These are phyloP conservation scores for Callyntrura sp. DNA, from an alignment of 2,888 invertebrate genomes.

Conservation along the genomic window DNA sequence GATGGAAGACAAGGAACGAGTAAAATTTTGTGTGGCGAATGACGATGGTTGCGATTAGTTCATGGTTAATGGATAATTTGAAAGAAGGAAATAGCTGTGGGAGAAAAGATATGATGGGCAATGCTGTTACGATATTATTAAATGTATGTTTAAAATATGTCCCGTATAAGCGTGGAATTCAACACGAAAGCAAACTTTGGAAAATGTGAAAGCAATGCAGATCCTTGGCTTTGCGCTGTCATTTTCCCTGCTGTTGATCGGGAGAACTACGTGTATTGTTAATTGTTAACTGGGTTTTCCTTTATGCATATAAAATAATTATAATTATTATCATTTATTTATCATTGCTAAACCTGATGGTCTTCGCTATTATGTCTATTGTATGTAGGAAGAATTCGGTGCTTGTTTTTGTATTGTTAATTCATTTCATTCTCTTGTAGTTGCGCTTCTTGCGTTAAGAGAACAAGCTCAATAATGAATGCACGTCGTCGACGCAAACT, in stretches of 20 bases:
- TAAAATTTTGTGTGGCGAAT: not conserved
- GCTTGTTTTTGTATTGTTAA: not conserved
- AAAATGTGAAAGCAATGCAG: too few relatives aligned
- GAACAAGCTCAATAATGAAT: slow-evolving; percentile 11
- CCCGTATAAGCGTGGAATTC: too few relatives aligned
- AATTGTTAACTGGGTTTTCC: too few relatives aligned
- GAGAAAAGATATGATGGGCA: slow-evolving; percentile 54
- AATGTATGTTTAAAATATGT: too few relatives aligned
- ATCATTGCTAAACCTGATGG: too few relatives aligned
- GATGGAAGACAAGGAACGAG: not conserved
- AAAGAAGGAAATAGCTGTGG: slow-evolving; percentile 55
- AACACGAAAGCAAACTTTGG: too few relatives aligned
- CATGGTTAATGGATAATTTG: slow-evolving; percentile 18
- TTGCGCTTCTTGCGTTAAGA: slow-evolving; percentile 3
- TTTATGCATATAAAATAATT: too few relatives aligned
- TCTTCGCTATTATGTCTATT: too few relatives aligned
- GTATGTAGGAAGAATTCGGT: not conserved
- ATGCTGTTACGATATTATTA: slow-evolving; percentile 57
- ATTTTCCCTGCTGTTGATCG: too few relatives aligned
- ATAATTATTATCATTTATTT: too few relatives aligned
- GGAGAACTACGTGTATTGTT: not conserved
- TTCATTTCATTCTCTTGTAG: slow-evolving; percentile 11
- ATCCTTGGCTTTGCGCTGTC: too few relatives aligned
- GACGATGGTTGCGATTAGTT: not conserved
- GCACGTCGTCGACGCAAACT: not conserved